Evolutionary conservation across 2,113 vertebrate genomes (phyloP).

Genomic region (Macrotus californicus): DNA sequence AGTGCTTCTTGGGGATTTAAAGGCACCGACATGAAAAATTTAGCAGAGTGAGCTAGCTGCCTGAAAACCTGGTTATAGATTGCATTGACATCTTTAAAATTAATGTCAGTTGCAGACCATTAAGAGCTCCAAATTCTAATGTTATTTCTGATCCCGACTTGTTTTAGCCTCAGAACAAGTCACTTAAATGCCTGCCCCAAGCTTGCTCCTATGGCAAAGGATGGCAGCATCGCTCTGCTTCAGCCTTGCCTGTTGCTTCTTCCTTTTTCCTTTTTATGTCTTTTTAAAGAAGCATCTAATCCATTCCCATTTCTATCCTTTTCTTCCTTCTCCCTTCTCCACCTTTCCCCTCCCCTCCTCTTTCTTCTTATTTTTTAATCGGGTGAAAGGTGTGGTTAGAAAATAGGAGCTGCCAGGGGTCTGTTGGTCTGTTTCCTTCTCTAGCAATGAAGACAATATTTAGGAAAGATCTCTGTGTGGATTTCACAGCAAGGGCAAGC

Average conservation of each 20-base stretch:
- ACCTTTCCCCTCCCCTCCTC: not conserved
- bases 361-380: not conserved
- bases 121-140: not conserved
- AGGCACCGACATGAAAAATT: not conserved
- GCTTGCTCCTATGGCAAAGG: not conserved
- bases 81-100: not conserved
- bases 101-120: not conserved
- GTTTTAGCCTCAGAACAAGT: not conserved
- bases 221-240: not conserved
- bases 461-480: not conserved
- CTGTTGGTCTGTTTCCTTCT: not conserved
- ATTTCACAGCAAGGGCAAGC: not conserved
- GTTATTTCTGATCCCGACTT: not conserved
- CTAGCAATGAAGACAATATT: conserved; percentile 1
- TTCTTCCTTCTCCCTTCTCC: not conserved
- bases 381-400: not conserved
- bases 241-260: not conserved
- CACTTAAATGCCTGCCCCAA: not conserved
- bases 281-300: not conserved
- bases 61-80: not conserved
- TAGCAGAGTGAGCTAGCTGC: not conserved
- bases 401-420: not conserved
- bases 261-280: not conserved
- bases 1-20: conserved; percentile 51
- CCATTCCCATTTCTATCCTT: not conserved